Conservation (phyloP, 2,113 vertebrate species). For the Probosciger aterrimus region DNA sequence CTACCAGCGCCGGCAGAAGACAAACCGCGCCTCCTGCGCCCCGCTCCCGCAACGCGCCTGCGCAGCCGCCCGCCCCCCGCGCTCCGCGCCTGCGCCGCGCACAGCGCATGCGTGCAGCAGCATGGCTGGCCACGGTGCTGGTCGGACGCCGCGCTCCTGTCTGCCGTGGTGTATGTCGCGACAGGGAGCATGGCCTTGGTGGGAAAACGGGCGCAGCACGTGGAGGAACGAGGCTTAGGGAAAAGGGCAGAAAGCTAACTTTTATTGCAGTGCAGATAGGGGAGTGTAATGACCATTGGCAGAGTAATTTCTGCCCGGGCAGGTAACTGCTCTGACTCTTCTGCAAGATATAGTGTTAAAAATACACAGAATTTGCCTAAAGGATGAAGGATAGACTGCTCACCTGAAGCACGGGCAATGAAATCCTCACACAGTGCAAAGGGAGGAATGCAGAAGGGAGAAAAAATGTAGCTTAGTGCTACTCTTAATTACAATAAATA, state of each 20-base stretch:
- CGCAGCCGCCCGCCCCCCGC: background rate
- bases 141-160: too few species aligned
- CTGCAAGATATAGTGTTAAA: rapidly evolving
- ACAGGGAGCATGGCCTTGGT: background rate
- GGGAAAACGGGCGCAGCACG: background rate
- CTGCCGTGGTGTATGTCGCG: background rate
- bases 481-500: too few species aligned
- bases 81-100: background rate
- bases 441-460: background rate
- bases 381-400: rapidly evolving
- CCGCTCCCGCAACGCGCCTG: background rate
- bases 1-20: background rate
- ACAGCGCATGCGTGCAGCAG: background rate
- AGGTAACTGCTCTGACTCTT: background rate
- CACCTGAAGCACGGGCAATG: rapidly evolving
- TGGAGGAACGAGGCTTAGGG: background rate
- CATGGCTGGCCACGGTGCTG: too few species aligned
- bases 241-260: rapidly evolving
- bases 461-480: rapidly evolving
- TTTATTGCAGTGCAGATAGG: background rate
- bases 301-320: rapidly evolving
- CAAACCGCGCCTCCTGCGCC: background rate
- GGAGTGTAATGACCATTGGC: rapidly evolving
- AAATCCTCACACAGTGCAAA: rapidly evolving
- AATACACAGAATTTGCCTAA: rapidly evolving